Base-by-base conservation (phyloP, 2,888 invertebrate species). In the Portevinia maculata region DNA sequence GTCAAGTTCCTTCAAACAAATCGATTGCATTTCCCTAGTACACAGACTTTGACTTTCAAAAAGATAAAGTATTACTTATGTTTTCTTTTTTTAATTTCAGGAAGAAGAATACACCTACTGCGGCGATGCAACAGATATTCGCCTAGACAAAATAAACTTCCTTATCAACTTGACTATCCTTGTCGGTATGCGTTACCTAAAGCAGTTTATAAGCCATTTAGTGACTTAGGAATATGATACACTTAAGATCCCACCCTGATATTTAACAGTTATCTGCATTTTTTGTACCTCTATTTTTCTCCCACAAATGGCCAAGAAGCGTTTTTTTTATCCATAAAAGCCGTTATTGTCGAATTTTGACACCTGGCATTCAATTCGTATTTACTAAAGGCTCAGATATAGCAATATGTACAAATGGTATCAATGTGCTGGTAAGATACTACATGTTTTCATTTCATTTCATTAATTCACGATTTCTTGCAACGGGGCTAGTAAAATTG, bases 71-170 rank as follows among this genome's bases (percentile, higher is more conserved):
- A 15, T 13, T 13, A 28, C 28, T 32, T 17, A 34, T 34, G 9
- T 0, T 44, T 37, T 52, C 1, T 19, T 13, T 5, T 1, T 46
- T 55, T 57, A 9, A 17, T 74, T 78, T 3, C 62, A 90, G 90
- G 90, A 90, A 86, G 88, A 87, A 70, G 85, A 87, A 53, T 89
- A 84, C 76, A 88, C 90, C 53, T 90, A 90, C 84, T 90, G 90
- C 85, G 90, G 90, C 62, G 87, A 89, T 71, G 90, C 89, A 52
- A 85, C 87, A 73, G 84, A 87, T 71, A 87, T 85, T 69, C 85
- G 86, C 75, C 86, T 86, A 15, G 65, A 84, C 71, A 48, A 79
- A 5, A 59, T 84, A 8, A 79, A 73, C 53, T 65, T 87, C 60
- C 57, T 62, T 28, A 55, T 34, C 37, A 67, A 62, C 60, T 32